These are phyloP conservation scores for Crax fasciolata DNA, from an alignment of 2,797 vertebrate species.

Conservation along the genomic window DNA sequence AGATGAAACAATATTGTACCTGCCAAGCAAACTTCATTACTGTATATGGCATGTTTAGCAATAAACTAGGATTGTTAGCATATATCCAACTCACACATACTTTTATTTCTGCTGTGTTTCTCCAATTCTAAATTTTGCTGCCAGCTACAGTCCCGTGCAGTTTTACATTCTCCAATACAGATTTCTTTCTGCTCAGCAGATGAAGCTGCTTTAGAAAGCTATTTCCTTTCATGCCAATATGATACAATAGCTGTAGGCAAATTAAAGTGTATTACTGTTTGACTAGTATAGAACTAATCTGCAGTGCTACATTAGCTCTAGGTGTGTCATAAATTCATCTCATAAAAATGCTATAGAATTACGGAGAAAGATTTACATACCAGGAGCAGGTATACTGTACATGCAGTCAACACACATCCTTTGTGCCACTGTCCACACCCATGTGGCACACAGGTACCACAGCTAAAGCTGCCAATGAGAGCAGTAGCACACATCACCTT, in stretches of 20 bases:
- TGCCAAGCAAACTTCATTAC: conserved; percentile 29
- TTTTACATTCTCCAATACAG: conserved; percentile 77
- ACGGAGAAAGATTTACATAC: conserved; percentile 1
- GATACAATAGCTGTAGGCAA: conserved; percentile 78
- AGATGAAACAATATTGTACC: background rate
- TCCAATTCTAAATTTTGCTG: conserved; percentile 73
- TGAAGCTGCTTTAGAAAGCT: conserved; percentile 80
- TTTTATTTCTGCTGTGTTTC: conserved; percentile 74
- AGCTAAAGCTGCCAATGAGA: background rate
- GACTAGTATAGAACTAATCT: conserved; percentile 77
- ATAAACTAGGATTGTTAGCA: conserved; percentile 77
- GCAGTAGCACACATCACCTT: background rate
- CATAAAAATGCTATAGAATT: conserved; percentile 60
- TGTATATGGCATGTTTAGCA: conserved; percentile 1
- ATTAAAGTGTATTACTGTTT: conserved; percentile 73
- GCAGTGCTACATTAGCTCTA: conserved; percentile 74
- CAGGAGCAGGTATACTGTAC: background rate
- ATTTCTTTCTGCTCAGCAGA: conserved; percentile 79
- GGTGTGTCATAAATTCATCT: conserved; percentile 82
- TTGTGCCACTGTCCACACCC: background rate
- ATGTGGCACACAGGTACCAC: fast-evolving
- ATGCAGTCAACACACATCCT: background rate
- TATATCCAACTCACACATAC: conserved; percentile 57
- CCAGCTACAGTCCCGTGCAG: conserved; percentile 55
- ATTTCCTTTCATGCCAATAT: conserved; percentile 76